Conservation (phyloP, 92 coral and sea anemone genomes). For the Palythoa grandis region DNA sequence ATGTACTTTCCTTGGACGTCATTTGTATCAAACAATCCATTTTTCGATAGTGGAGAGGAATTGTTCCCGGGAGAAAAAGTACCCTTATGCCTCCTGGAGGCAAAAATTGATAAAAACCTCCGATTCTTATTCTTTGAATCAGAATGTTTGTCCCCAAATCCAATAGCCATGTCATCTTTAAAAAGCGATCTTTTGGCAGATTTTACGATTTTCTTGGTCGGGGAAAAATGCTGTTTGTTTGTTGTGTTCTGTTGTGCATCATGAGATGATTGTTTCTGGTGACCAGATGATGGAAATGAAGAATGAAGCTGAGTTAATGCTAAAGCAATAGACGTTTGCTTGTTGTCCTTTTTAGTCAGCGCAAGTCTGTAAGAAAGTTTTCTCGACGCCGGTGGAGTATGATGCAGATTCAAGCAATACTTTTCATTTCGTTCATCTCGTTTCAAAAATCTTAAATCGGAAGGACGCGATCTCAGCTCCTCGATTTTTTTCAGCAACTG, state of each 20-base stretch:
- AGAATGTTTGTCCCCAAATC: conserved; percentile 46
- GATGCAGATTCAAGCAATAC: conserved; percentile 29
- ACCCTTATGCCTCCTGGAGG: conserved; percentile 65
- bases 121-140: conserved; percentile 68
- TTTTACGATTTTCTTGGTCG: conserved; percentile 9
- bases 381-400: conserved; percentile 41
- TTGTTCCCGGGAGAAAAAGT: conserved; percentile 10
- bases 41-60: conserved; percentile 13
- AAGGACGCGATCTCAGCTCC: conserved; percentile 71
- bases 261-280: not conserved
- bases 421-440: conserved; percentile 66
- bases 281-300: conserved; percentile 1
- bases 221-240: conserved; percentile 7
- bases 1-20: conserved; percentile 8
- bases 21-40: conserved; percentile 16
- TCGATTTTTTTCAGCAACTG: conserved; percentile 69
- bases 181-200: conserved; percentile 64
- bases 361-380: conserved; percentile 46
- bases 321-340: not conserved
- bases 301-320: conserved; percentile 9
- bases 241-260: conserved; percentile 18
- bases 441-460: conserved; percentile 79
- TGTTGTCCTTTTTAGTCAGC: conserved; percentile 32
- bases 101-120: conserved; percentile 74
- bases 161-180: conserved; percentile 82